Conservation (phyloP, 2,113 vertebrate genomes). For the Cervus canadensis region DNA sequence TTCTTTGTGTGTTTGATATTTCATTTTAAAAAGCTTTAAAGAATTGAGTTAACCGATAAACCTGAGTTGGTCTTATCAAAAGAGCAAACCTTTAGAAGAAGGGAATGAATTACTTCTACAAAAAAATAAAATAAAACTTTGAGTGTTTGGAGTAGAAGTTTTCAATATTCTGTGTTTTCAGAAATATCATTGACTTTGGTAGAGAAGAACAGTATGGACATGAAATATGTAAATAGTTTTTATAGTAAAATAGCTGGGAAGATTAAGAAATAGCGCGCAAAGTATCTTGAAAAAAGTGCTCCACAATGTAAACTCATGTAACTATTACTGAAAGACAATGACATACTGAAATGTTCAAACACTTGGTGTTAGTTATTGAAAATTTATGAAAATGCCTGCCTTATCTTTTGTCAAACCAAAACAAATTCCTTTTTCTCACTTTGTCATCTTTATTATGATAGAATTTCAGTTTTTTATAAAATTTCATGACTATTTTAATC, state of each 20-base stretch:
- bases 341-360: slow-evolving; percentile 3
- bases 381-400: not conserved
- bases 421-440: not conserved
- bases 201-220: not conserved
- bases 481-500: not conserved
- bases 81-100: not conserved
- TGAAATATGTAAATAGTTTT: slow-evolving; percentile 20
- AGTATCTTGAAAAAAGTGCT: not conserved
- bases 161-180: not conserved
- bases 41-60: not conserved
- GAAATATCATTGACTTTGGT: slow-evolving; percentile 2
- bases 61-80: not conserved
- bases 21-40: not conserved
- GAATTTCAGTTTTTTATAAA: not conserved
- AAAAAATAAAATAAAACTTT: slow-evolving; percentile 9
- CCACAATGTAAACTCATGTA: not conserved
- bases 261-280: not conserved
- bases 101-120: not conserved
- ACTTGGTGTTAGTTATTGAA: not conserved
- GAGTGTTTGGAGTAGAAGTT: not conserved
- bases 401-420: slow-evolving; percentile 36
- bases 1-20: not conserved
- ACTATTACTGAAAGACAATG: slow-evolving; percentile 7
- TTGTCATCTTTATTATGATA: not conserved
- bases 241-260: not conserved